Evolutionary conservation across 2,113 vertebrate genomes (phyloP), one percentile per base, ranked within the genome.

Genomic region (Pluvianellus socialis): DNA sequence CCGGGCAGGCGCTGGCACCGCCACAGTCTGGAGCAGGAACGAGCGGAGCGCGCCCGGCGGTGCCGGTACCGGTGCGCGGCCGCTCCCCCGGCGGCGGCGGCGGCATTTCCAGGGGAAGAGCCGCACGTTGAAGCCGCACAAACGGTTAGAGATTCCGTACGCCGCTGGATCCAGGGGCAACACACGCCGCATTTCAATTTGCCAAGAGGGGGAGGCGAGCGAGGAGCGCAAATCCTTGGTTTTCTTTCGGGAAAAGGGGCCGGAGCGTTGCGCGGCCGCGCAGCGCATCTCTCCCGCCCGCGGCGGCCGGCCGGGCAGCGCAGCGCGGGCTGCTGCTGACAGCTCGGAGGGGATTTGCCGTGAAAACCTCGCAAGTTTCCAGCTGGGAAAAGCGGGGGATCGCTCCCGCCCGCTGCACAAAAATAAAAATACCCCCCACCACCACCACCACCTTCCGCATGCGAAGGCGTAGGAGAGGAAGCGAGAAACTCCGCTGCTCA

Each of bases 381-480:
- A 76, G 88, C 90, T 90, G 93, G 85, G 79, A 84, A 66, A 75
- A 79, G 91, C 93, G 89, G 88, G 55, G 88, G 86, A 95, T 91
- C 59, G 80, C 94, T 90, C 86, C 80, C n/a, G 6, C 91, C 89
- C 77, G 68, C 89, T 33, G 91, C 83, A 84, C 42, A 45, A 58
- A 94, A 85, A 94, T 70, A 94, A 90, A 90, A 92, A 94, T 81
- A 88, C 85, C 6, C 33, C n/a, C 28, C 32, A n/a, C 15, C 63
- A 14, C 47, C 90, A 32, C 79, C 87, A 75, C 58, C 85, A 71
- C 94, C 89, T 95, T 94, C 94, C 95, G 91, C 96, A 71, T 59
- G 92, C 80, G 86, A 95, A 90, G 94, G 83, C 91, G 93, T 61
- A 88, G 79, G 89, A 81, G 24, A 67, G 87, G 81, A 91, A 93